Evolutionary conservation across 2,797 vertebrate species (phyloP), one percentile per base, ranked within the genome.

Genomic region (Smutsia gigantea): DNA sequence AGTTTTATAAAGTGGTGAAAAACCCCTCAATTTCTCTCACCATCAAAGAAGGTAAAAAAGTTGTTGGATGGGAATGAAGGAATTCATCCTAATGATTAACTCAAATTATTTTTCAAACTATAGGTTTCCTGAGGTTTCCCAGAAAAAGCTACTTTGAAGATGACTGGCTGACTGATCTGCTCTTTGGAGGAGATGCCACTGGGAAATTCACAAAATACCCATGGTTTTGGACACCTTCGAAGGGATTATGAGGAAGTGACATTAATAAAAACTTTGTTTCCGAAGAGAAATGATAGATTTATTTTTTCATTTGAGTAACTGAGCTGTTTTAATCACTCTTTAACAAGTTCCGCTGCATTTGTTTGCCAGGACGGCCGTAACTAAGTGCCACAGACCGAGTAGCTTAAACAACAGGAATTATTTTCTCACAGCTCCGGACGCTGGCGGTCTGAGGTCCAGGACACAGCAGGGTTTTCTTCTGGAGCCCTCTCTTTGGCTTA

Each of bases 121-220:
- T 37, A 93, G 5, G 19, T 82, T 84, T 95, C 72, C 51, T 72
- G 42, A 92, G 95, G 31, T 27, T 46, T 95, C n/a, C 74, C 0
- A 42, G 71, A 66, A 86, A 85, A 84, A 84, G 51, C 31, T 7
- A 29, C 46, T 95, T 77, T 55, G 83, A 85, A 87, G 72, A 87
- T 64, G 79, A 84, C 31, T 25, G 93, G 92, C 31, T 94, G 78
- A 93, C 31, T 94, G 78, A 83, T 74, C n/a, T 18, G 17, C 3
- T 85, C 72, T 72, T 68, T 93, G 68, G 63, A 96, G 31, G 14
- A 29, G 10, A 1, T 63, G 53, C 42, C 49, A n/a, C 0, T 89
- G 46, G 68, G 87, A 92, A 96, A 89, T 78, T 82, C 92, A 59
- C 68, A 61, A 94, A 97, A 75, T 85, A 91, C 4, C 4, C 7